Percentiles rank a stretch among this genome's conserved stretches.
These are phyloP conservation scores for Poicephalus meyeri DNA, from an alignment of 2,113 vertebrate genomes.

Conservation along the genomic window DNA sequence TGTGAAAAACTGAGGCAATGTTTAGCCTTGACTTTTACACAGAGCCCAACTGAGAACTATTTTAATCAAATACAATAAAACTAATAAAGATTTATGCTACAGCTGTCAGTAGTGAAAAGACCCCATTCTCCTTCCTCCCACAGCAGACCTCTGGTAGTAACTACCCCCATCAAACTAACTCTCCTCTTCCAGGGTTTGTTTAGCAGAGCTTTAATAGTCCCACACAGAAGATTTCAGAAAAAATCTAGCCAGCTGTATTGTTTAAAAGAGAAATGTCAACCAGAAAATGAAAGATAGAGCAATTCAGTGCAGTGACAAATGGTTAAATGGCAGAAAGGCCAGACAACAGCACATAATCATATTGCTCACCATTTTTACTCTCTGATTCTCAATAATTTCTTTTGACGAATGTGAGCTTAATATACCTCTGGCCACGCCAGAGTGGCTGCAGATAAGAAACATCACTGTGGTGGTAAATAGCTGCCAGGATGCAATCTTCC, in stretches of 20 bases:
- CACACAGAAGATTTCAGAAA: neutral
- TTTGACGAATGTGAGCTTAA: neutral
- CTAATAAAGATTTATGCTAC: neutral
- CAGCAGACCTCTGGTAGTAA: neutral
- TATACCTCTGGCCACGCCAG: neutral
- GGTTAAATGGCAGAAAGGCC: neutral
- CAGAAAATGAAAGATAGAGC: neutral
- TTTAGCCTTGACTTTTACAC: neutral
- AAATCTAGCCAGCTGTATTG: neutral
- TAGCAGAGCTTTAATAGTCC: neutral
- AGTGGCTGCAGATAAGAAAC: neutral
- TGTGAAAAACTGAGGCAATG: neutral
- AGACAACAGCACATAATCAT: fast-evolving
- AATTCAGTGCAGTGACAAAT: neutral
- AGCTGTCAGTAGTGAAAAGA: neutral
- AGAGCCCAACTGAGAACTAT: neutral
- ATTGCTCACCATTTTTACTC: neutral
- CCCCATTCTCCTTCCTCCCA: neutral
- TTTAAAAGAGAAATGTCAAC: neutral
- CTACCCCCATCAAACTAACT: neutral
- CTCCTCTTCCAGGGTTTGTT: neutral
- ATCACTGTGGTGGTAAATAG: neutral
- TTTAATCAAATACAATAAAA: slow-evolving; percentile 12
- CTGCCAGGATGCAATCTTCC: neutral
- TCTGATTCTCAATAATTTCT: neutral